phyloP scores from a whole-genome alignment of 2,113 vertebrate genomes.

The Ctenomys sociabilis region DNA sequence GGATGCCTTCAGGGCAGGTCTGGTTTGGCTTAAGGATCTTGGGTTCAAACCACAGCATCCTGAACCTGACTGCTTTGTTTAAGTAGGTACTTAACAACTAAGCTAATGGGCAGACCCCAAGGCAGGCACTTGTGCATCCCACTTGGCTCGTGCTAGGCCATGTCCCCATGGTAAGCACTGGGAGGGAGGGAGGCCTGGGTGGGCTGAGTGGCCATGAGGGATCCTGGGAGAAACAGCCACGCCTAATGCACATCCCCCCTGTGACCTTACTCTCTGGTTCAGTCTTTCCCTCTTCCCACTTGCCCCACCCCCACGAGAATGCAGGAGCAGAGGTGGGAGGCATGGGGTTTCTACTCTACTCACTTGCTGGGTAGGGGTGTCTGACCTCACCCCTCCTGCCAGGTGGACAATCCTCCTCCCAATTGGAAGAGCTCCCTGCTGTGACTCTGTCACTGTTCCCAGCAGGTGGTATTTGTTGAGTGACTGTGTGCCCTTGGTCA shows the following conservation, averaged over 20 bases:
- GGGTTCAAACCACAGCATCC: no score
- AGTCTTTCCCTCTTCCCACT: not conserved
- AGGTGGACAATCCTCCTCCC: not conserved
- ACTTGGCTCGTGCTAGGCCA: rapidly evolving
- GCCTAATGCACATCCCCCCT: no score
- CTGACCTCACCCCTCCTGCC: not conserved
- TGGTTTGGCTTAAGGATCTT: no score
- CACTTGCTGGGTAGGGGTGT: not conserved
- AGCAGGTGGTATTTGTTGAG: not conserved
- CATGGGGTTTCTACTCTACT: not conserved
- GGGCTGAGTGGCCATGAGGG: no score
- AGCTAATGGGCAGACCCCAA: no score
- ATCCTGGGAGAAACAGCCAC: not conserved
- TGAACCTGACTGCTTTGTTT: no score
- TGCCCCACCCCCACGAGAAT: not conserved
- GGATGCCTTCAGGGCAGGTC: no score
- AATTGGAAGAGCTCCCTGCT: not conserved
- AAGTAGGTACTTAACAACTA: no score
- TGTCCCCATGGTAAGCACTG: not conserved
- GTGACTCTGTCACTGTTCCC: not conserved
- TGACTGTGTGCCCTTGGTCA: not conserved
- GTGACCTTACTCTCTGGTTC: not conserved
- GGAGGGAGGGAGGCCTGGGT: no score
- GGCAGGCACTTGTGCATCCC: not conserved
- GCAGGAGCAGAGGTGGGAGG: not conserved